Evolutionary conservation across 2,888 invertebrate species (phyloP), one percentile per base, ranked within the genome.

Genomic region (Abscondita cerata): DNA sequence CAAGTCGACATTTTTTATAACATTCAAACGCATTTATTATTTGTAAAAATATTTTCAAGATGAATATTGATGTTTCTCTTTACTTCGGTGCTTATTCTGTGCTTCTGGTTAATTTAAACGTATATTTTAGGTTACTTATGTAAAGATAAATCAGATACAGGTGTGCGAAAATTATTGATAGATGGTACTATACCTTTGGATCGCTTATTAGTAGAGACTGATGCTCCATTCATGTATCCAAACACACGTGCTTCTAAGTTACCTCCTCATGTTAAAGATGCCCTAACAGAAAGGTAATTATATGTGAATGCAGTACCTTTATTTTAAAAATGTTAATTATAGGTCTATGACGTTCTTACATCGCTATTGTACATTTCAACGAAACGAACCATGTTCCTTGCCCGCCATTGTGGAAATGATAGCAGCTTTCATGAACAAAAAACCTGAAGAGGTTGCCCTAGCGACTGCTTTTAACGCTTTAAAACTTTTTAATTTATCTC

Each of bases 201-300:
- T 72, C 87, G 89, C 76, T 81, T 96, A 70, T 80, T 97, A 59
- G 90, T 97, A 3, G 96, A 96, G 81, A 95, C 96, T 0, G 96
- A 97, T 81, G 92, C 96, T 0, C 96, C 97, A 1, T 97, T 95
- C 77, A 96, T 96, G 95, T 97, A 94, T 80, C 95, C 96, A 1
- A 95, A 97, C 80, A 93, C 94, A 65, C 85, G 96, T 76, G 95
- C 96, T 64, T 95, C 95, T 25, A 96, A 96, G 80, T 82, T 97
- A 75, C 94, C 96, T 44, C 82, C 89, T 72, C 90, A 93, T 76
- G 92, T 96, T 15, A 95, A 95, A 83, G 91, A 92, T 76, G 89
- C 90, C 65, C 84, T 96, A 62, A 94, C 95, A 18, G 92, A 94
- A 81, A 87, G 93, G 87, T 91, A 82, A 65, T 12, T 51, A 12